Evolutionary conservation across 30 jellyfish, hydroid and myxozoan genomes (phyloP).

Genomic region (Chrysaora quinquecirrha): DNA sequence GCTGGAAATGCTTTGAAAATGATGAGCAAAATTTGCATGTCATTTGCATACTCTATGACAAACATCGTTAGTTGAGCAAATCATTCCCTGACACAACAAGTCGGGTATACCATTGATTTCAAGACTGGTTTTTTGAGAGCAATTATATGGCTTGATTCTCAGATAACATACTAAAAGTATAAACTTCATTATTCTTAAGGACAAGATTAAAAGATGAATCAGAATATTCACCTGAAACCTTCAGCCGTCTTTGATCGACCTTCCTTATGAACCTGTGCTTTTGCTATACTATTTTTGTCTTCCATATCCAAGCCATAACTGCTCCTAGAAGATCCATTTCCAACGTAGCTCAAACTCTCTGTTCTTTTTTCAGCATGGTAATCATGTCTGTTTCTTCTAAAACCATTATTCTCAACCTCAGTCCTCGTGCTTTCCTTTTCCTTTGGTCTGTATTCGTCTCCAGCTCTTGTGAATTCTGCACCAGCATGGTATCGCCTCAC

Average conservation of each 20-base stretch:
- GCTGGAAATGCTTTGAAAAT: too few species aligned
- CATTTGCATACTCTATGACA: too few species aligned
- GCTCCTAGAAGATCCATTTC: neutral
- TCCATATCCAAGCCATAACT: slow-evolving; percentile 41
- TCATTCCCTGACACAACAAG: too few species aligned
- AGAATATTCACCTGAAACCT: slow-evolving; percentile 35
- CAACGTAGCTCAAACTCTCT: neutral
- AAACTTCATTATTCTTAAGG: too few species aligned
- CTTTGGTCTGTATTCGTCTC: slow-evolving; percentile 47
- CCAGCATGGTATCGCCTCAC: slow-evolving; percentile 49
- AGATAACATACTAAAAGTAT: too few species aligned
- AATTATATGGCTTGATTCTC: too few species aligned
- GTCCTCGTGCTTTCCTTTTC: neutral
- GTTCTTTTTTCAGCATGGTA: neutral
- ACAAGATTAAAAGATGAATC: too few species aligned
- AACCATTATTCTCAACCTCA: neutral
- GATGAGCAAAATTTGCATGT: too few species aligned
- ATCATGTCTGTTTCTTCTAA: slow-evolving; percentile 12
- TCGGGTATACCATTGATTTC: too few species aligned
- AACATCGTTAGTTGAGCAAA: too few species aligned
- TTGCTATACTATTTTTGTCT: neutral
- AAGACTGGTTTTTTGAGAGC: too few species aligned
- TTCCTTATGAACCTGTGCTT: slow-evolving; percentile 35
- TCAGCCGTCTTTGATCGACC: slow-evolving; percentile 28
- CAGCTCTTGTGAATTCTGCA: slow-evolving; percentile 54